These are phyloP conservation scores for Dorcus parallelipipedus DNA, from an alignment of 2,888 invertebrate genomes.

Conservation along the genomic window DNA sequence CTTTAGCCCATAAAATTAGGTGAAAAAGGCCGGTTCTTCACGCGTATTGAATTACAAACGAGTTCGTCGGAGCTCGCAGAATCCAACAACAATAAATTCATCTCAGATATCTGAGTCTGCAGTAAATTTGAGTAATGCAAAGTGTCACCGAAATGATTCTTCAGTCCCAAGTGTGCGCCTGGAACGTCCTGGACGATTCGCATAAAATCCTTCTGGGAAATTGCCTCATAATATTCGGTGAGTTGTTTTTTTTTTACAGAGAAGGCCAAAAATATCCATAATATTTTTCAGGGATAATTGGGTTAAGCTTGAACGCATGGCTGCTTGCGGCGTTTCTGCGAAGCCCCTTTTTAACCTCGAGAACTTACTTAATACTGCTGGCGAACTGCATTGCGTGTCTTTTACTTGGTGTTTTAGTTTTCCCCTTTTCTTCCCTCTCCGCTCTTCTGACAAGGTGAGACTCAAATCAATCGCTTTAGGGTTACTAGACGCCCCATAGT, in stretches of 20 bases:
- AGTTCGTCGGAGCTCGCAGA: neutral
- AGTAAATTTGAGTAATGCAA: neutral
- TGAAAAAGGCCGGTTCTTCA: neutral
- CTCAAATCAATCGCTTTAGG: neutral
- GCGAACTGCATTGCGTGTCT: constrained; percentile 53
- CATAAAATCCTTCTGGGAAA: constrained; percentile 54
- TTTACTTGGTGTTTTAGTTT: constrained; percentile 53
- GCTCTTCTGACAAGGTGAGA: constrained; percentile 53
- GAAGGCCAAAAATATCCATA: neutral
- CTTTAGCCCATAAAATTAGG: constrained; percentile 1
- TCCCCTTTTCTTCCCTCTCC: constrained; percentile 55
- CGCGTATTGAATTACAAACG: constrained; percentile 15
- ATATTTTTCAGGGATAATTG: constrained; percentile 50
- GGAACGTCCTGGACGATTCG: constrained; percentile 54
- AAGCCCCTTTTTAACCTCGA: constrained; percentile 54
- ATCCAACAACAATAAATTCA: neutral
- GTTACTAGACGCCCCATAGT: neutral
- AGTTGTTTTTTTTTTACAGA: constrained; percentile 31
- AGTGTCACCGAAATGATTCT: constrained; percentile 8
- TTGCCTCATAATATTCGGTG: constrained; percentile 55
- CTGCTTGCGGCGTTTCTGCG: constrained; percentile 55
- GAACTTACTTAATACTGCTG: constrained; percentile 55
- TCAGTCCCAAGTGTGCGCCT: constrained; percentile 11
- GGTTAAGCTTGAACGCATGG: constrained; percentile 57
- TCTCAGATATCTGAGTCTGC: neutral